These are phyloP conservation scores for Philantomba maxwellii DNA, from an alignment of 2,113 vertebrate species.

Conservation along the genomic window DNA sequence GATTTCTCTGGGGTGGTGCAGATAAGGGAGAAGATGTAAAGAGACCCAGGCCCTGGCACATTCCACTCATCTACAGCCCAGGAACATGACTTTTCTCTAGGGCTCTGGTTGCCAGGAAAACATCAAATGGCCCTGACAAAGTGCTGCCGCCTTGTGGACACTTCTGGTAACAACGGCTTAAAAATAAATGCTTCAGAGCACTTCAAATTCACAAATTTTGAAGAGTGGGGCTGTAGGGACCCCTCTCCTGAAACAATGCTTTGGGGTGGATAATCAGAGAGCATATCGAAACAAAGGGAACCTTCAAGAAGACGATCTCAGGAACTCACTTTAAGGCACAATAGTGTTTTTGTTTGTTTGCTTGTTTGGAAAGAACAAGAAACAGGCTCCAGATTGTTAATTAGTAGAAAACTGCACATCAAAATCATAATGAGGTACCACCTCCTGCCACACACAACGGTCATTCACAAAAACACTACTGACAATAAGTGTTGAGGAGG, in stretches of 20 bases:
- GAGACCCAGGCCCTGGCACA: not conserved
- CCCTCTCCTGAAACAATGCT: not conserved
- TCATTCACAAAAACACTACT: not conserved
- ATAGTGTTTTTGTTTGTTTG: not conserved
- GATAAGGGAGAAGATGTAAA: not conserved
- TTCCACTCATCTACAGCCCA: not conserved
- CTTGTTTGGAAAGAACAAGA: not conserved
- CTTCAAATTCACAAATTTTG: not conserved
- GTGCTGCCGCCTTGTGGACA: not conserved
- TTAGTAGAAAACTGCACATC: not conserved
- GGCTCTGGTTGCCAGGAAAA: not conserved
- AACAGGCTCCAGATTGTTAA: not conserved
- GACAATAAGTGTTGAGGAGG: not conserved
- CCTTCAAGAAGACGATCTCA: not conserved
- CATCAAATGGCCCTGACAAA: not conserved
- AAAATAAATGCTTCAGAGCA: not conserved
- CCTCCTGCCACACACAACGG: not conserved
- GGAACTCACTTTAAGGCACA: not conserved
- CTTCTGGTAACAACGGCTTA: not conserved
- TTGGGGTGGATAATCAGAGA: not conserved
- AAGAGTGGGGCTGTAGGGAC: not conserved
- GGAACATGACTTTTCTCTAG: not conserved
- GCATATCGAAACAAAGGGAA: not conserved
- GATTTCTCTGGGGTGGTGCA: not conserved
- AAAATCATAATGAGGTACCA: not conserved